Percentiles rank a stretch among this genome's conserved stretches.
phyloP scores from a whole-genome alignment of 1,140 invertebrate genomes.

The Dysdera silvatica region DNA sequence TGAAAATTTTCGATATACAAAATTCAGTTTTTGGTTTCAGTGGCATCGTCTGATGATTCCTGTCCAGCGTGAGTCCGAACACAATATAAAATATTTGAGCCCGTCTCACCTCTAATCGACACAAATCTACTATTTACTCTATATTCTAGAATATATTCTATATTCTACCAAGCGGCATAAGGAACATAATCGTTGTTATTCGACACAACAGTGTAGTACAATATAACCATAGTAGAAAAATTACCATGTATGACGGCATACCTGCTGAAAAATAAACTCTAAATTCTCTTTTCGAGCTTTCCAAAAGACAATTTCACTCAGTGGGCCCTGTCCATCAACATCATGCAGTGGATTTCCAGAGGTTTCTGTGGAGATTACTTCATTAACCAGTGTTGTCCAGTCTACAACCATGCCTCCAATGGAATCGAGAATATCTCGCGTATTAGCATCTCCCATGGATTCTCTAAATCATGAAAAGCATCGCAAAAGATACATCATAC shows the following conservation, averaged over 20 bases:
- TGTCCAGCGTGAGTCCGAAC: too few relatives aligned
- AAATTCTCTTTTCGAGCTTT: conserved; percentile 5
- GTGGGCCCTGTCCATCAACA: conserved; percentile 12
- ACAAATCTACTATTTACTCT: too few relatives aligned
- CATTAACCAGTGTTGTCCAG: conserved; percentile 11
- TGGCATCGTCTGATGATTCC: too few relatives aligned
- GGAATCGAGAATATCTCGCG: conserved; percentile 7
- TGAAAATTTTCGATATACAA: too few relatives aligned
- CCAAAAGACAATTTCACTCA: conserved; percentile 18
- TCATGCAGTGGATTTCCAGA: too few relatives aligned
- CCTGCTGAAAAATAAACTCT: conserved; percentile 14
- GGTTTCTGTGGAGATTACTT: conserved; percentile 9
- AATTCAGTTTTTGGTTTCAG: too few relatives aligned
- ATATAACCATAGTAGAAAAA: not conserved
- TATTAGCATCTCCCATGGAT: too few relatives aligned
- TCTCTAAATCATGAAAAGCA: too few relatives aligned
- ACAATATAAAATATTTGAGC: too few relatives aligned
- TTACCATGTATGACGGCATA: not conserved
- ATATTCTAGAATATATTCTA: too few relatives aligned
- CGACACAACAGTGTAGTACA: not conserved
- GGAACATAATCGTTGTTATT: not conserved
- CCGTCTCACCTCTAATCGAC: too few relatives aligned
- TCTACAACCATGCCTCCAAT: conserved; percentile 10
- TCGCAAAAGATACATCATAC: too few relatives aligned
- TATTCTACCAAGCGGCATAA: not conserved